These are phyloP conservation scores for Epinephelus fuscoguttatus DNA, from an alignment of 2,113 vertebrate species.

Conservation along the genomic window DNA sequence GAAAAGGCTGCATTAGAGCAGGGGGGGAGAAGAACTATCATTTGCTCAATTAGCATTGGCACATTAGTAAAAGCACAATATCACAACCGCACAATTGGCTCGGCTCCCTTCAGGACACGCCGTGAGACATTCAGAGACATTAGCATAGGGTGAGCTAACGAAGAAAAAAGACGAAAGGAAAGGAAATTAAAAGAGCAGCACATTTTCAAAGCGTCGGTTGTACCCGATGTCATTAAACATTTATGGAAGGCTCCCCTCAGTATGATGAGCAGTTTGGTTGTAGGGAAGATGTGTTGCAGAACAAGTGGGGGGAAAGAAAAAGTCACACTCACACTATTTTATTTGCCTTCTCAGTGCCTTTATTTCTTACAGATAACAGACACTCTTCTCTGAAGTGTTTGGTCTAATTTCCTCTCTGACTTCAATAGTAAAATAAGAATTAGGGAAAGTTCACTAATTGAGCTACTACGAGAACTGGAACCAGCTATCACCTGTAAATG, in stretches of 20 bases:
- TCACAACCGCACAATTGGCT: conserved; percentile 94
- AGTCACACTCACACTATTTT: conserved; percentile 84
- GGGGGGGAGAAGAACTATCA: conserved; percentile 27
- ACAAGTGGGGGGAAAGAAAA: conserved; percentile 82
- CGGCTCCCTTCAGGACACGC: conserved; percentile 92
- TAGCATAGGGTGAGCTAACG: conserved; percentile 93
- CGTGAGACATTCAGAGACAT: conserved; percentile 92
- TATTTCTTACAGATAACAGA: conserved; percentile 18
- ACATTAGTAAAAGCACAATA: conserved; percentile 93
- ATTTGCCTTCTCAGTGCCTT: conserved; percentile 73
- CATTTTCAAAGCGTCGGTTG: conserved; percentile 96
- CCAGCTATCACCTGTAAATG: conserved; percentile 25
- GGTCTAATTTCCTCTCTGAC: neutral
- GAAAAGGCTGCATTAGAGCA: conserved; percentile 12
- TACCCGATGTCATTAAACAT: conserved; percentile 98
- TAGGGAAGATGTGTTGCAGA: conserved; percentile 87
- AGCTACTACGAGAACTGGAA: neutral
- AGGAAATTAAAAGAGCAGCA: conserved; percentile 95
- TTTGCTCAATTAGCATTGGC: conserved; percentile 92
- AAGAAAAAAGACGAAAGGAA: conserved; percentile 95
- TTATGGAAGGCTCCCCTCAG: conserved; percentile 93
- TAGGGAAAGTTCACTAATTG: neutral
- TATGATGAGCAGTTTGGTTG: conserved; percentile 93
- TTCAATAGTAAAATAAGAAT: neutral
- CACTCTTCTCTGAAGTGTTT: conserved; percentile 7